Conservation (phyloP, 2,888 invertebrate genomes). For the Tholera decimalis region DNA sequence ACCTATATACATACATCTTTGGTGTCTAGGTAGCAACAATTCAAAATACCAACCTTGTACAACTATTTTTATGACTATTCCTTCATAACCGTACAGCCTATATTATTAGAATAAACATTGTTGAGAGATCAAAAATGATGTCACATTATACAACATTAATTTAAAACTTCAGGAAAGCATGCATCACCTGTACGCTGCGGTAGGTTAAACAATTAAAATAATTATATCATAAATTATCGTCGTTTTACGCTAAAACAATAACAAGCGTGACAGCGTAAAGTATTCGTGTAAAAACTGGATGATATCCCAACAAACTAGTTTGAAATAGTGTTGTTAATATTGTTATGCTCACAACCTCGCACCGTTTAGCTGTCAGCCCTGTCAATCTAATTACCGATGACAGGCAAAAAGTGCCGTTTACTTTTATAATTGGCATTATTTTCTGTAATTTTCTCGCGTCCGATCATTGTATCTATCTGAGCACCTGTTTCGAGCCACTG, state of each 20-base stretch:
- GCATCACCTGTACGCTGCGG: constrained; percentile 46
- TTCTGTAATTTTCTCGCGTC: constrained; percentile 55
- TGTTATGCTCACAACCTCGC: constrained; percentile 22
- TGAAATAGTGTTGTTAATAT: too few relatives aligned
- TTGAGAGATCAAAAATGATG: constrained; percentile 13
- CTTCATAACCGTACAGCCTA: not conserved
- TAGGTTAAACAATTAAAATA: constrained; percentile 56
- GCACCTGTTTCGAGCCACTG: constrained; percentile 33
- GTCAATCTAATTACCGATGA: constrained; percentile 58
- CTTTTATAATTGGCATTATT: constrained; percentile 59
- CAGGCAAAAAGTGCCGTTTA: constrained; percentile 40
- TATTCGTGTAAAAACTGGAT: constrained; percentile 38
- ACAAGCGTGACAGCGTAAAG: constrained; percentile 22
- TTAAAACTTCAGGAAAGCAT: constrained; percentile 15
- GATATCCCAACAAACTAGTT: constrained; percentile 35
- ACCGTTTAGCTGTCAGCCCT: constrained; percentile 22
- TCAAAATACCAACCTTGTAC: too few relatives aligned
- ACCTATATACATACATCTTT: not conserved
- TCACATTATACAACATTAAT: constrained; percentile 15
- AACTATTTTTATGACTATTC: not conserved
- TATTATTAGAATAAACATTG: not conserved
- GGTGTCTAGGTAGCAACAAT: not conserved
- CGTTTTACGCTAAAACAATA: constrained; percentile 38
- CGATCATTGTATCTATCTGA: constrained; percentile 49
- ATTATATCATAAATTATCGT: constrained; percentile 52